Base-by-base conservation (phyloP, 2,888 invertebrate genomes). In the Odontocolon sp. region DNA sequence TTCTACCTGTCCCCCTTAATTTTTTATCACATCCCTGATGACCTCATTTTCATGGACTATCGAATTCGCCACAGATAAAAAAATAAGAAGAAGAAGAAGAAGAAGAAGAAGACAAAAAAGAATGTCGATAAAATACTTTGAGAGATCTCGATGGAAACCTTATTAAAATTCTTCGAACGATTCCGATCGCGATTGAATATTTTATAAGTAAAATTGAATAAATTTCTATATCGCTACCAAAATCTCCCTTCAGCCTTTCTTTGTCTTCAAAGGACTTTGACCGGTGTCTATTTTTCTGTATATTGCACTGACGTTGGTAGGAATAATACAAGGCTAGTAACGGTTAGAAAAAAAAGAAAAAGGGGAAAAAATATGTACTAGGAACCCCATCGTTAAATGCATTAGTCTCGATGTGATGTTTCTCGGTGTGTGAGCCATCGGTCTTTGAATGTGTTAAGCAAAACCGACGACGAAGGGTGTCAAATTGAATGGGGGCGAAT, bases 311-410 rank as follows among this genome's bases (percentile, higher is more conserved):
- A 36, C 47, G 50, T 28, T 52, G 54, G 54, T 18, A 38, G 38
- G 52, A 54, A 33, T 47, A 76, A 67, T 71, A 69, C 38, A 11
- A 38, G 50, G 56, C 50, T n/a, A n/a, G 57, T 63, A 56, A 26
- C 33, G 50, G 4, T 14, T 28, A 26, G 28, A 47, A 38, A 16
- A 63, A 5, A 47, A 67, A 61, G 23, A 42, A 26, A 3, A 38
- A 72, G 63, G 68, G 64, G n/a, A n/a, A n/a, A 64, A 61, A 64
- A 64, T 57, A 23, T 50, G 59, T 63, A 16, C 45, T 36, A 16
- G 28, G 59, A 77, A 77, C 69, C 69, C 77, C 45, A 69, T 73
- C 72, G 77, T 73, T 77, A 73, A 77, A 52, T 69, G 72, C 72
- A 73, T 77, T 77, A 77, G 77, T 69, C 68, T 64, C 68, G 36